Conservation (phyloP, 2,113 vertebrate species). For the Phasianus colchicus region DNA sequence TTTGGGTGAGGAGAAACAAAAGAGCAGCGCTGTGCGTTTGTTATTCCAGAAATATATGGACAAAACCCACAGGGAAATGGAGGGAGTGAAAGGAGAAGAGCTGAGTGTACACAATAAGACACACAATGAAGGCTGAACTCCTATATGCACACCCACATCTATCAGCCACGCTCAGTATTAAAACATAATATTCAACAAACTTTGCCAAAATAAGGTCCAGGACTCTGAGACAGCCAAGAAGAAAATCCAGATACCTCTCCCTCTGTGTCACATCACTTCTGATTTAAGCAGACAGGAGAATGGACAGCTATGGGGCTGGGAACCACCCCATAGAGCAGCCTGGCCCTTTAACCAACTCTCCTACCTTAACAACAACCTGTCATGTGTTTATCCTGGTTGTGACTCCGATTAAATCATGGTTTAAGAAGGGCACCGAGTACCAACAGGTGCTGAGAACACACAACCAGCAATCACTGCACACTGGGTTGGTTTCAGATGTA, state of each 20-base stretch:
- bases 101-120: neutral
- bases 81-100: neutral
- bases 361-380: neutral
- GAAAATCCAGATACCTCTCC: neutral
- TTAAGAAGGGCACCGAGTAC: neutral
- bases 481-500: neutral
- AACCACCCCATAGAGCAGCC: neutral
- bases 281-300: neutral
- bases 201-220: neutral
- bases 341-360: neutral
- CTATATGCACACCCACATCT: neutral
- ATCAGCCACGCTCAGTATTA: neutral
- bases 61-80: neutral
- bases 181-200: neutral
- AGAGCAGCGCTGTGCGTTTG: neutral
- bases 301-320: neutral
- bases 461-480: neutral
- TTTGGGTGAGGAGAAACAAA: conserved; percentile 10
- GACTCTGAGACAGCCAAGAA: neutral
- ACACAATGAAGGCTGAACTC: neutral
- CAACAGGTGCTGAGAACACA: neutral
- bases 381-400: neutral
- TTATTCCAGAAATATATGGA: neutral
- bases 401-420: neutral
- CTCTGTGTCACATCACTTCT: neutral